Percentiles rank a stretch among this genome's conserved stretches.
phyloP scores from a whole-genome alignment of 1,140 invertebrate species.

The Microplitis demolitor region DNA sequence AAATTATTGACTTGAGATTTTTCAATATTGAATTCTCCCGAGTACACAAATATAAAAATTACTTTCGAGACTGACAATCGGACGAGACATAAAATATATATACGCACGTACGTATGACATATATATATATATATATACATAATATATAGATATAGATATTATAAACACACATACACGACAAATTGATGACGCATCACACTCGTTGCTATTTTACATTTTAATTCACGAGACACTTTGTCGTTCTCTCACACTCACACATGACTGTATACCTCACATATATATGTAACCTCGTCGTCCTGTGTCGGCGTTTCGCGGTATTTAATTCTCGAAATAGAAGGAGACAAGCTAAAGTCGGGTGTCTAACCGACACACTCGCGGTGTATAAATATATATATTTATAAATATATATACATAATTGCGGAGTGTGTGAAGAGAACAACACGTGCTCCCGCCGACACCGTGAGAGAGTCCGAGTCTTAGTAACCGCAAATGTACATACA shows the following conservation, averaged over 20 bases:
- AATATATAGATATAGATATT: neutral
- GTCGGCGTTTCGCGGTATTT: conserved; percentile 16
- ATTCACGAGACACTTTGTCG: neutral
- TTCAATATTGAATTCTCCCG: too few species aligned
- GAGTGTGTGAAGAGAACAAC: too few species aligned
- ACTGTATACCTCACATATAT: neutral
- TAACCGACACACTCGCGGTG: neutral
- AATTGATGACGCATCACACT: neutral
- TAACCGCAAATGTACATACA: too few species aligned
- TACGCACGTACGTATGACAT: neutral
- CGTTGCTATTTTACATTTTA: neutral
- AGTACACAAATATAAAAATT: too few species aligned
- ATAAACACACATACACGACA: neutral
- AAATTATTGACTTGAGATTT: too few species aligned
- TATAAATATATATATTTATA: too few species aligned
- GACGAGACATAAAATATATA: neutral
- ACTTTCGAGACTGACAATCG: too few species aligned
- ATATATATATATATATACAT: neutral
- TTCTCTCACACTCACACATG: neutral
- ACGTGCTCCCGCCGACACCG: too few species aligned
- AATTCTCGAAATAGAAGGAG: conserved; percentile 23
- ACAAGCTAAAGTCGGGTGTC: neutral
- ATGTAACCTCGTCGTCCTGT: neutral
- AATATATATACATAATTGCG: too few species aligned
- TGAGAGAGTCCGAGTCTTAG: too few species aligned